phyloP scores from a whole-genome alignment of 2,888 invertebrate genomes.

The Apotomis turbidana region DNA sequence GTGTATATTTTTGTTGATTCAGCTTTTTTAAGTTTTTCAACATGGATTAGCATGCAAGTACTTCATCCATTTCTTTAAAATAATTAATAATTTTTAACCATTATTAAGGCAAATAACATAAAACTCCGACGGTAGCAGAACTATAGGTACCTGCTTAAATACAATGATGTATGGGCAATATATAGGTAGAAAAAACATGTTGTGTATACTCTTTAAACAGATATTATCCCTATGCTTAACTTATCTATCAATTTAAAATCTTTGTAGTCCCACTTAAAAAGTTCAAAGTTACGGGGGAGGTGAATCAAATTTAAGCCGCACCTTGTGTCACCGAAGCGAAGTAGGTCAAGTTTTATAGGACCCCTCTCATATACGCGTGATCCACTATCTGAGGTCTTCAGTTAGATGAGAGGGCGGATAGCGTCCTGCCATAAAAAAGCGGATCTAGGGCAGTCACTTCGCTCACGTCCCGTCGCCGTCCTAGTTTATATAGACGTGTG shows the following conservation, averaged over 20 bases:
- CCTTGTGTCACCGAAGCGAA: conserved; percentile 49
- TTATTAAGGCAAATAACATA: too few relatives aligned
- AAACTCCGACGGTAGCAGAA: too few relatives aligned
- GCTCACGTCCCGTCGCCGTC: conserved; percentile 69
- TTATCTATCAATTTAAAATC: conserved; percentile 20
- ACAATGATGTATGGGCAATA: too few relatives aligned
- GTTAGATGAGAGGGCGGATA: conserved; percentile 76
- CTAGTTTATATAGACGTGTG: conserved; percentile 70
- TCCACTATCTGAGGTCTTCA: conserved; percentile 75
- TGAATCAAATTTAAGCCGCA: conserved; percentile 32
- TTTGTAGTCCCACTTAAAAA: conserved; percentile 14
- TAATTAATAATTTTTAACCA: too few relatives aligned
- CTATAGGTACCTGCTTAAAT: too few relatives aligned
- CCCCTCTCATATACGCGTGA: conserved; percentile 70
- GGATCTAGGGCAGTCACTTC: conserved; percentile 64
- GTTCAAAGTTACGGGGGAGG: conserved; percentile 15
- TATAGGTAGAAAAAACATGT: too few relatives aligned
- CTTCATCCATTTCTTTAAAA: too few relatives aligned
- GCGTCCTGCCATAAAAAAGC: conserved; percentile 78
- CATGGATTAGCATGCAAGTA: too few relatives aligned
- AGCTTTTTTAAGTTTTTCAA: too few relatives aligned
- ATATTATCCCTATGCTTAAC: not conserved
- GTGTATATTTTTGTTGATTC: too few relatives aligned
- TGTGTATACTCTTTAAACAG: not conserved
- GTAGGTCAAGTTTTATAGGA: conserved; percentile 70